Percentiles rank a stretch among this genome's conserved stretches.
Conservation (phyloP, 2,888 invertebrate species). For the Ormyrus labotus region DNA sequence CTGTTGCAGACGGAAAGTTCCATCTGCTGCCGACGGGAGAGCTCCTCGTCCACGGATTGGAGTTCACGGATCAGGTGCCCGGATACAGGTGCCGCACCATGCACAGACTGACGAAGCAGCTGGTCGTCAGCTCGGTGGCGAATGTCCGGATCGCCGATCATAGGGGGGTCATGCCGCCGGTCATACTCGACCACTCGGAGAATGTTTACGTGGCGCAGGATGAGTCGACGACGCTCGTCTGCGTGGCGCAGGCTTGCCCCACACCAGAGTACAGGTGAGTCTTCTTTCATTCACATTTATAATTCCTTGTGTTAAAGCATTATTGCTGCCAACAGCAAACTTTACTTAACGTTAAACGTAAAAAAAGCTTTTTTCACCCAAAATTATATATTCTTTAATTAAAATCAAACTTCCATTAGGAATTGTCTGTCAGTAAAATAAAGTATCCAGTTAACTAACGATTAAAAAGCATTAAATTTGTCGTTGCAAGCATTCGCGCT, state of each 20-base stretch:
- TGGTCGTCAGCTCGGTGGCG: conserved; percentile 83
- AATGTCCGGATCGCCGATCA: conserved; percentile 86
- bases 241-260: conserved; percentile 88
- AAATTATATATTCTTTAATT: no score
- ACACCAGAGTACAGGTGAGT: conserved; percentile 86
- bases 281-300: background rate
- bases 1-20: conserved; percentile 82
- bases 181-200: conserved; percentile 84
- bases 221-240: conserved; percentile 85
- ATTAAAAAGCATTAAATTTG: no score
- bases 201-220: conserved; percentile 85
- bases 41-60: conserved; percentile 84
- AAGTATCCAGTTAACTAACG: no score
- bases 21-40: conserved; percentile 86
- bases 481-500: background rate
- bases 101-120: conserved; percentile 84
- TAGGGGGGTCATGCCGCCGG: conserved; percentile 84
- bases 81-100: conserved; percentile 85
- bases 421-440: no score
- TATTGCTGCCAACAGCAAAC: no score
- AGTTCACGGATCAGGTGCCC: conserved; percentile 85
- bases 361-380: no score
- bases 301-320: no score
- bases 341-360: no score
- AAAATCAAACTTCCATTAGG: no score